phyloP scores from a whole-genome alignment of 2,113 vertebrate species.

The Phycodurus eques region DNA sequence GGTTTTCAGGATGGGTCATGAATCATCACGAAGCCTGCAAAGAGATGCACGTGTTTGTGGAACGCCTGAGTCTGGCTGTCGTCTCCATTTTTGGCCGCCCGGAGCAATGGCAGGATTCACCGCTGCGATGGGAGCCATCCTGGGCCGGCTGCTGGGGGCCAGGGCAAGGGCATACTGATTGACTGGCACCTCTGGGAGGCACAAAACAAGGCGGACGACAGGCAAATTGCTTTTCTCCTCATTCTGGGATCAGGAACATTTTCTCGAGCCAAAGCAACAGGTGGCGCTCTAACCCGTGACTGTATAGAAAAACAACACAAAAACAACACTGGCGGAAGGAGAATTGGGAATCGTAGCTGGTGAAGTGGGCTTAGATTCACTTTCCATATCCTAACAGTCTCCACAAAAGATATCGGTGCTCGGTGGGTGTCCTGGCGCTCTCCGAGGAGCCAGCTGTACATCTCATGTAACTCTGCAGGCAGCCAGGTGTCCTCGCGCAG shows the following conservation, averaged over 20 bases:
- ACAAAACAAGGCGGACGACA: constrained; percentile 27
- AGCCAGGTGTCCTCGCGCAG: constrained; percentile 65
- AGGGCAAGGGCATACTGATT: constrained; percentile 30
- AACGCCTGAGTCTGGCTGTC: not conserved
- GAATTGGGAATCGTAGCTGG: not conserved
- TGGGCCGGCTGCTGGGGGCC: constrained; percentile 24
- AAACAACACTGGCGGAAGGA: not conserved
- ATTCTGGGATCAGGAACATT: not conserved
- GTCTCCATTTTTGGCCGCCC: constrained; percentile 2
- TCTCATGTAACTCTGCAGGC: constrained; percentile 55
- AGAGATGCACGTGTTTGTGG: not conserved
- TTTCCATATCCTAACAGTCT: not conserved
- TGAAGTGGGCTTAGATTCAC: not conserved
- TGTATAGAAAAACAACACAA: not conserved
- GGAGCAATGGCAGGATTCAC: constrained; percentile 22
- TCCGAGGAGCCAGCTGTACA: constrained; percentile 43
- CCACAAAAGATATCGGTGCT: constrained; percentile 5
- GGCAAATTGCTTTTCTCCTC: not conserved
- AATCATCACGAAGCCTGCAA: not conserved
- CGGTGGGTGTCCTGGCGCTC: constrained; percentile 26
- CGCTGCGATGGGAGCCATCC: constrained; percentile 23
- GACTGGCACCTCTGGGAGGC: constrained; percentile 45
- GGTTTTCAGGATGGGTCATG: not conserved
- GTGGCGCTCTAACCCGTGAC: too few species aligned
- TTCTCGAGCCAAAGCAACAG: not conserved